Evolutionary conservation across 92 coral and sea anemone species (phyloP).

Genomic region (Galaxea fascicularis): DNA sequence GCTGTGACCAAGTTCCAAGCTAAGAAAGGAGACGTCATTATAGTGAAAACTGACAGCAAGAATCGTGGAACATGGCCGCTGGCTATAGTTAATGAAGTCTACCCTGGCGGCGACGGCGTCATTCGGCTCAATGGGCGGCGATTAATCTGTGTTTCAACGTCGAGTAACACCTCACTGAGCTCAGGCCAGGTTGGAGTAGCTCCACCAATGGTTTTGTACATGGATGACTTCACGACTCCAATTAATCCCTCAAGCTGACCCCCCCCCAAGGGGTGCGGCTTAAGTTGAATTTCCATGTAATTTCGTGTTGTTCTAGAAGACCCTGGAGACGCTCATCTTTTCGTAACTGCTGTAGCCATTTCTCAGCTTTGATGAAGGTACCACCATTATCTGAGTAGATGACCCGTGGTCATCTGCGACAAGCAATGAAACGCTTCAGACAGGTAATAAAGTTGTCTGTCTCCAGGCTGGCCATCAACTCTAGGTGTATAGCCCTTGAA

Average conservation of each 20-base stretch:
- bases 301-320: slow-evolving; percentile 17
- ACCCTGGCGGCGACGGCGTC: slow-evolving; percentile 38
- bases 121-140: slow-evolving; percentile 25
- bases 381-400: slow-evolving; percentile 51
- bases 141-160: slow-evolving; percentile 40
- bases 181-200: slow-evolving; percentile 31
- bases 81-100: slow-evolving; percentile 42
- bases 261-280: slow-evolving; percentile 50
- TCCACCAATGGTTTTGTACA: slow-evolving; percentile 35
- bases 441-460: slow-evolving; percentile 38
- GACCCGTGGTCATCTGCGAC: slow-evolving; percentile 33
- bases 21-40: slow-evolving; percentile 33
- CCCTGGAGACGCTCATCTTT: slow-evolving; percentile 20
- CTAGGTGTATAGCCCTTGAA: slow-evolving; percentile 41
- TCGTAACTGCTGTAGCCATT: not conserved
- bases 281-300: slow-evolving; percentile 45
- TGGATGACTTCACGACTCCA: slow-evolving; percentile 29
- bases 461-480: slow-evolving; percentile 37
- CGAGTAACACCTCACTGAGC: slow-evolving; percentile 36
- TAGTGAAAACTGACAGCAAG: slow-evolving; percentile 40
- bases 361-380: slow-evolving; percentile 27
- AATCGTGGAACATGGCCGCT: slow-evolving; percentile 54
- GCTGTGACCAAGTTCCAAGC: slow-evolving; percentile 35
- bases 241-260: slow-evolving; percentile 28
- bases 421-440: slow-evolving; percentile 35